phyloP scores from a whole-genome alignment of 2,113 vertebrate species.

The Oncorhynchus mykiss region DNA sequence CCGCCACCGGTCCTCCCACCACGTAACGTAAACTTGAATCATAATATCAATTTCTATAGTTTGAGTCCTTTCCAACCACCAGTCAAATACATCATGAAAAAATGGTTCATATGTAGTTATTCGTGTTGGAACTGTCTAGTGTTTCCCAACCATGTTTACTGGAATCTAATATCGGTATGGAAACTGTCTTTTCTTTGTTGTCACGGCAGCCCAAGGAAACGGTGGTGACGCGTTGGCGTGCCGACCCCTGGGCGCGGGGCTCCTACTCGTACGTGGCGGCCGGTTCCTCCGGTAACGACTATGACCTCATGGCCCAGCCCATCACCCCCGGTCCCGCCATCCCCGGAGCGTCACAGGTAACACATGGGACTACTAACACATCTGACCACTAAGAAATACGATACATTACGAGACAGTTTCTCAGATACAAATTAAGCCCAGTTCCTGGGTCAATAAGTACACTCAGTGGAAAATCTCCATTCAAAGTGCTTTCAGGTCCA shows the following conservation, averaged over 20 bases:
- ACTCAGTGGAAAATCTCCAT: no score
- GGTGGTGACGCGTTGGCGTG: conserved; percentile 96
- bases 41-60: neutral
- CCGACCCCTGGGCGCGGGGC: conserved; percentile 94
- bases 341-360: conserved; percentile 96
- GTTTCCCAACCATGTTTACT: conserved; percentile 46
- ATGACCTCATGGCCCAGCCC: conserved; percentile 97
- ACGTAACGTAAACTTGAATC: neutral
- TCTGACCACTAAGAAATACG: neutral
- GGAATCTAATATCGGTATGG: conserved; percentile 53
- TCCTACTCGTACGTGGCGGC: conserved; percentile 98
- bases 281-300: conserved; percentile 98
- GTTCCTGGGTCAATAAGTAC: neutral
- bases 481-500: no score
- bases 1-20: conserved; percentile 38
- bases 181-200: conserved; percentile 72
- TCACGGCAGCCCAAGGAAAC: conserved; percentile 92
- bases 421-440: no score
- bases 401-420: no score
- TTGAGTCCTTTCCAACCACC: conserved; percentile 44
- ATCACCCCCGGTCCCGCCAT: conserved; percentile 96
- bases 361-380: conserved; percentile 61
- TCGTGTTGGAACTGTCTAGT: conserved; percentile 21
- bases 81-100: conserved; percentile 54
- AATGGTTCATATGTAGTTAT: conserved; percentile 47